Evolutionary conservation across 2,888 invertebrate genomes (phyloP), one percentile per base, ranked within the genome.

Genomic region (Trisateles emortualis): DNA sequence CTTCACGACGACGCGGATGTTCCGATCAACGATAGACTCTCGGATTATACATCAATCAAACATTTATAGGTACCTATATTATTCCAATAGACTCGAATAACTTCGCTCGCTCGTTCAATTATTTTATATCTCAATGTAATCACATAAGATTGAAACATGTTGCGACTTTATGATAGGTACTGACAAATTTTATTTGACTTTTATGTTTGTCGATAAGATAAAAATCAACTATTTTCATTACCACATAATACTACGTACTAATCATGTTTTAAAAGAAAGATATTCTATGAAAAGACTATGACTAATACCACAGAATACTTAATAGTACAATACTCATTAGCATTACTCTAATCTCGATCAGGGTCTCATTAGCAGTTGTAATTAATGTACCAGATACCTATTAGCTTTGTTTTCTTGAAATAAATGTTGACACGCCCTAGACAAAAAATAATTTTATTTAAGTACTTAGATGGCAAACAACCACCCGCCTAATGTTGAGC

Each of bases 361-460:
- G 52, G 55, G 57, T 22, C 57, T 55, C 59, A 69, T 68, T 68
- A 69, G 46, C 66, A 49, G 49, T 43, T 44, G 32, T 52, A 19
- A 57, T 55, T 56, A 63, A 59, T 59, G 45, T 54, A 26, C 3
- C 8, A 8, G 8, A 8, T 26, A 22, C 22, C 22, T 22, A 44
- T 39, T 51, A 44, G 24, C 38, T 32, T 8, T 36, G 30, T 54
- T 60, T 68, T 66, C 55, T 58, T 50, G 30, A 29, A 26, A 62
- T 66, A 45, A 60, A 58, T 16, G 40, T 55, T 45, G 44, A 49
- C 38, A 59, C 52, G 16, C 40, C 45, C 53, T 44, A 48, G 33
- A 64, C 68, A 68, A 60, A 35, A 35, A 39, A 47, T n/a, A n/a
- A n/a, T n/a, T n/a, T n/a, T n/a, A n/a, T n/a, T n/a, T n/a, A n/a